These are phyloP conservation scores for Gymnarchus niloticus DNA, from an alignment of 2,113 vertebrate genomes.

Conservation along the genomic window DNA sequence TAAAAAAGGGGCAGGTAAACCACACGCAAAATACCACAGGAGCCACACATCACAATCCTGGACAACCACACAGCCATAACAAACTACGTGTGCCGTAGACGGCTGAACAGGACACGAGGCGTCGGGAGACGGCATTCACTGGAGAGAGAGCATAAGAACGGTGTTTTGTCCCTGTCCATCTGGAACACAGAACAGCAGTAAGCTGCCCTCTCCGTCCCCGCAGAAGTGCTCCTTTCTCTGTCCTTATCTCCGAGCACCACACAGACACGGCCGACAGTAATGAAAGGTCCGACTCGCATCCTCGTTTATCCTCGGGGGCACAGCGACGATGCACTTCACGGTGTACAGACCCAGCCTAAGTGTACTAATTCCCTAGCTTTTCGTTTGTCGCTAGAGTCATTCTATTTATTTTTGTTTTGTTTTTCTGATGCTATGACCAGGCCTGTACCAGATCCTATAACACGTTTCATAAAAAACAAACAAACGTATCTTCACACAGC, in stretches of 20 bases:
- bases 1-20: background rate
- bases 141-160: background rate
- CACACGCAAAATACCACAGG: background rate
- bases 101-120: background rate
- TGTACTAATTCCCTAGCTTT: conserved; percentile 22
- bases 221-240: conserved; percentile 4
- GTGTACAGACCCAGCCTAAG: conserved; percentile 10
- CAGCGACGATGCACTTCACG: background rate
- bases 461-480: conserved; percentile 36
- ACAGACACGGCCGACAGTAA: conserved; percentile 21
- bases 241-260: conserved; percentile 33
- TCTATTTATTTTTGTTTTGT: conserved; percentile 2
- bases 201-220: conserved; percentile 2
- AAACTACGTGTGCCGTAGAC: background rate
- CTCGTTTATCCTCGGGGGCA: background rate
- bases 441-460: conserved; percentile 22
- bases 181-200: conserved; percentile 11
- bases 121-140: background rate
- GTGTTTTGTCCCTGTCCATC: conserved; percentile 25
- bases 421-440: background rate
- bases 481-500: conserved; percentile 33
- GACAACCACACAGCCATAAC: background rate
- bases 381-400: background rate
- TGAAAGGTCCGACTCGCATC: conserved; percentile 31
- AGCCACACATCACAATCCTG: background rate